Evolutionary conservation across 2,113 vertebrate genomes (phyloP), one percentile per base, ranked within the genome.

Genomic region (Triplophysa siluroides): DNA sequence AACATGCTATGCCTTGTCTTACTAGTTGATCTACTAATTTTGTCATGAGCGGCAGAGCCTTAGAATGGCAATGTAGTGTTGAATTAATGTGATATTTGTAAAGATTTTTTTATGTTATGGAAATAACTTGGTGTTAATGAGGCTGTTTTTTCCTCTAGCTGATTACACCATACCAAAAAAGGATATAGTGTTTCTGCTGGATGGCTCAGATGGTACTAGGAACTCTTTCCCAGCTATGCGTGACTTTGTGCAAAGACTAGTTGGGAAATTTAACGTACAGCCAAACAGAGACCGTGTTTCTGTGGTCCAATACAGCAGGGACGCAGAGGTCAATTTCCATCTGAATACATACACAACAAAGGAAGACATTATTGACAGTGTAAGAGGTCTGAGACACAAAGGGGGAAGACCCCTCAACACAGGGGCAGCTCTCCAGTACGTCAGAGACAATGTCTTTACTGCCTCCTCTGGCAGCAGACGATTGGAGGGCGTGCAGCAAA

Each of bases 301-400:
- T 52, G 84, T 91, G 23, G 83, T 88, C 43, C 88, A 90, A 58
- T 90, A 72, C 79, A 90, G 89, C 81, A 86, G 79, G 74, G 64
- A 85, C 19, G 38, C 83, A 38, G 67, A 63, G 7, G 82, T 76
- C 1, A 67, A 88, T 69, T 89, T 91, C 82, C 79, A 85, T 81
- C 74, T 91, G 24, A 90, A 88, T 77, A 81, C 85, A 41, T 85
- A 85, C 64, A 76, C 50, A 33, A 87, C 72, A 66, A 86, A 86
- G 64, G 66, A 63, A 3, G 75, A 82, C 29, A n/a, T 88, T 50
- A 18, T 86, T 8, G 43, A 65, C 43, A 66, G 70, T 21, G 75
- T 89, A 47, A 85, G 80, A 66, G 82, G 71, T 21, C 82, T 90
- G 16, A 84, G 71, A 26, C 89, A 89, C 80, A 90, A 81, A 85